phyloP scores from a whole-genome alignment of 1,140 invertebrate genomes.

The Ceratosolen fusciceps region DNA sequence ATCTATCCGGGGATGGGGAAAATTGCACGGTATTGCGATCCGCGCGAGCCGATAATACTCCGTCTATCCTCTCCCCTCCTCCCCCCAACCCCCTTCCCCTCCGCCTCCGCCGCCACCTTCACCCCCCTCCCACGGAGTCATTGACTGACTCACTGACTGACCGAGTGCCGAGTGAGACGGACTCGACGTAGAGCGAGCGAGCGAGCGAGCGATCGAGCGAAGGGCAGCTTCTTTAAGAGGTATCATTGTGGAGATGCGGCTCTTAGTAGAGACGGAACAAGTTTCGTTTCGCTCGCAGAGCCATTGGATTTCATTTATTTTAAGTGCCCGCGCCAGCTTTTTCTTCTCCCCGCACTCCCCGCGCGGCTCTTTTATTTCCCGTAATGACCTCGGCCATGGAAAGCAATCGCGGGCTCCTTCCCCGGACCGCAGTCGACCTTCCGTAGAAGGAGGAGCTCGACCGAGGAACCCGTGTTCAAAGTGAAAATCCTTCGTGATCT shows the following conservation, averaged over 20 bases:
- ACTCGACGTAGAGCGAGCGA: background rate
- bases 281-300: background rate
- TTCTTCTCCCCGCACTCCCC: background rate
- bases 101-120: too few species aligned
- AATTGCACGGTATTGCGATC: conserved; percentile 38
- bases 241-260: conserved; percentile 22
- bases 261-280: background rate
- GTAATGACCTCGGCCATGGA: conserved; percentile 25
- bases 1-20: conserved; percentile 39
- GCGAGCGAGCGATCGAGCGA: conserved; percentile 14
- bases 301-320: conserved; percentile 33
- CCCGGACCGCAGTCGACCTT: background rate
- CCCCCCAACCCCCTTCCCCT: too few species aligned
- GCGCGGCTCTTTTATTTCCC: conserved; percentile 29
- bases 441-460: background rate
- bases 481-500: conserved; percentile 37
- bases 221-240: conserved; percentile 11
- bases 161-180: too few species aligned
- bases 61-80: too few species aligned
- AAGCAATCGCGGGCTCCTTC: background rate
- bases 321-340: conserved; percentile 8
- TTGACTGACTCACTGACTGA: too few species aligned
- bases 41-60: conserved; percentile 14
- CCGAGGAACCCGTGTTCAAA: conserved; percentile 25
- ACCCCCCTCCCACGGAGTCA: too few species aligned